Percentiles rank a stretch among this genome's conserved stretches.
Conservation (phyloP, 2,113 vertebrate genomes). For the Scophthalmus maximus region DNA sequence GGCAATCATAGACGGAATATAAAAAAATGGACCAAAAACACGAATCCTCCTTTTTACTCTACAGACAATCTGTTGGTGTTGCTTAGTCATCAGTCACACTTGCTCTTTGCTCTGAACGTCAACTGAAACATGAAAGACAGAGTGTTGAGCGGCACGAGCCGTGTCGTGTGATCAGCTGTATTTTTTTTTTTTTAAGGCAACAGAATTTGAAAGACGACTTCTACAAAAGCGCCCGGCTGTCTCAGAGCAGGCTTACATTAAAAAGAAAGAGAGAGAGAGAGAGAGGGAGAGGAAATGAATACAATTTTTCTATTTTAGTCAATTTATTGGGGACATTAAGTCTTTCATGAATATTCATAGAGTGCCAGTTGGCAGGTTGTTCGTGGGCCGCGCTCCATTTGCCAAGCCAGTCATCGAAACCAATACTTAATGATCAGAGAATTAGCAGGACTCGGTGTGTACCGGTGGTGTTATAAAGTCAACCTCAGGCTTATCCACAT, state of each 20-base stretch:
- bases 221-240: neutral
- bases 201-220: no score
- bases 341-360: slow-evolving; percentile 64
- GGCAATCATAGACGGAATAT: no score
- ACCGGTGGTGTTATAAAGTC: no score
- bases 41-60: no score
- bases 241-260: neutral
- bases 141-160: no score
- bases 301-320: slow-evolving; percentile 23
- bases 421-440: slow-evolving; percentile 53
- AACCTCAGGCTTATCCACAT: no score
- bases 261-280: slow-evolving; percentile 10
- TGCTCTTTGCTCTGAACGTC: no score
- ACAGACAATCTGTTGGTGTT: neutral
- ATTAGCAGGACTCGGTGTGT: slow-evolving; percentile 25
- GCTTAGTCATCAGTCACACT: neutral
- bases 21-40: no score
- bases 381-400: slow-evolving; percentile 62
- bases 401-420: slow-evolving; percentile 62
- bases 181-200: no score
- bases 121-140: no score
- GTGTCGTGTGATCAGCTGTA: no score
- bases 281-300: slow-evolving; percentile 13
- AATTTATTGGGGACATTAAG: slow-evolving; percentile 42
- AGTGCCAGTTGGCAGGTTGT: slow-evolving; percentile 59